A percentile compares a stretch with the other conserved stretches of the same genome.
These are phyloP conservation scores for Stylophora pistillata DNA, from an alignment of 64 coral and sea anemone genomes.

Conservation along the genomic window DNA sequence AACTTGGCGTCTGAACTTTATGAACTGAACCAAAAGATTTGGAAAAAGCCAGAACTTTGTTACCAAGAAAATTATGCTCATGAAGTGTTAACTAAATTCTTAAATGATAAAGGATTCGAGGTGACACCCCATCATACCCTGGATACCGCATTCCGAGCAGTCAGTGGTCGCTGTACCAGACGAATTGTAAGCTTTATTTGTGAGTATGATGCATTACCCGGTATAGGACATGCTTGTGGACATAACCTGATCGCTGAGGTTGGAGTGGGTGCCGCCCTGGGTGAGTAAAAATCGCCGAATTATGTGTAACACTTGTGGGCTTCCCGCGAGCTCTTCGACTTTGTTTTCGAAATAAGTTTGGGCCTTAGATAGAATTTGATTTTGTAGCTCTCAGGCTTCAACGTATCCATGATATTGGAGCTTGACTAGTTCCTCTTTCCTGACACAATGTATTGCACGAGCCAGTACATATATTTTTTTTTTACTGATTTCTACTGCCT, in stretches of 20 bases:
- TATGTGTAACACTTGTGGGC: no score
- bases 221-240: constrained; percentile 78
- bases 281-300: constrained; percentile 4
- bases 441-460: no score
- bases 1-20: constrained; percentile 37
- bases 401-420: no score
- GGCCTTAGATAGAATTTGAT: no score
- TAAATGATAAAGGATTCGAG: constrained; percentile 51
- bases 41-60: constrained; percentile 68
- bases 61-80: constrained; percentile 77
- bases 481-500: no score
- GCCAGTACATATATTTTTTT: no score
- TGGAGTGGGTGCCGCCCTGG: constrained; percentile 64
- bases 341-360: no score
- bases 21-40: constrained; percentile 76
- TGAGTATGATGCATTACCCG: constrained; percentile 79
- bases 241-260: constrained; percentile 77
- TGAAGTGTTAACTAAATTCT: constrained; percentile 39
- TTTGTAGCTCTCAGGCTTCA: no score
- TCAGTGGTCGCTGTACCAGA: constrained; percentile 10
- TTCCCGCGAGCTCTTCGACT: no score
- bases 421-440: no score
- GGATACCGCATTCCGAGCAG: constrained; percentile 73
- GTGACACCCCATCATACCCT: constrained; percentile 29
- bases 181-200: constrained; percentile 66